Conservation (phyloP, 2,113 vertebrate genomes). For the Myrmecophaga tridactyla region DNA sequence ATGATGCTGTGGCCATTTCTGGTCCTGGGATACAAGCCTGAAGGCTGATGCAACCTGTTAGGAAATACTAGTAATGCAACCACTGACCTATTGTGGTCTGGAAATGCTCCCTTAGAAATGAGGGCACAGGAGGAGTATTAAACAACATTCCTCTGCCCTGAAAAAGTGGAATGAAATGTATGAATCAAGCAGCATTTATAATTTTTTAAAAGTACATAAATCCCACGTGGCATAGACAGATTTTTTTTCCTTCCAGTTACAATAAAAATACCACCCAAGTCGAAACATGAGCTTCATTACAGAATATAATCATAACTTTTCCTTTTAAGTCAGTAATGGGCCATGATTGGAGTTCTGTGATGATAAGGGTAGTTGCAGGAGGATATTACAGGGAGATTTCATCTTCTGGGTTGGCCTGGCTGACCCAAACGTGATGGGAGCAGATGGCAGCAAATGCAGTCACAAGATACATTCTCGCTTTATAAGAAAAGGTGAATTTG, state of each 20-base stretch:
- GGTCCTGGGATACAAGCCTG: not conserved
- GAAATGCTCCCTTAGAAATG: not conserved
- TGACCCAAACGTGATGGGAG: not conserved
- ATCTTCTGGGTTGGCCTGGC: not conserved
- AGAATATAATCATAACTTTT: not conserved
- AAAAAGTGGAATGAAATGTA: not conserved
- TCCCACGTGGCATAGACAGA: not conserved
- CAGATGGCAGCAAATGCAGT: not conserved
- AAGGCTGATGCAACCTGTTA: too few relatives aligned
- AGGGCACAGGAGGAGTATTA: not conserved
- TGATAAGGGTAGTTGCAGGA: not conserved
- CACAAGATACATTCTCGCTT: not conserved
- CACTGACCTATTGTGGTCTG: not conserved
- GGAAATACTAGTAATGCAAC: not conserved
- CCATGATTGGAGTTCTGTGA: not conserved
- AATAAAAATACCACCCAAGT: not conserved
- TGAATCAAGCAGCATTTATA: not conserved
- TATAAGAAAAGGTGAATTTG: not conserved
- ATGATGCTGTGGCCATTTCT: not conserved
- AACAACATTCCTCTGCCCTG: not conserved
- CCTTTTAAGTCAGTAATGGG: not conserved
- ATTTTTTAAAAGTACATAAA: not conserved
- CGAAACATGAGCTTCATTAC: not conserved
- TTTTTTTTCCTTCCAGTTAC: not conserved
- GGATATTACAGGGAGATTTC: not conserved